Base-by-base conservation (phyloP, 2,797 vertebrate species). In the Lagocephalus sceleratus region DNA sequence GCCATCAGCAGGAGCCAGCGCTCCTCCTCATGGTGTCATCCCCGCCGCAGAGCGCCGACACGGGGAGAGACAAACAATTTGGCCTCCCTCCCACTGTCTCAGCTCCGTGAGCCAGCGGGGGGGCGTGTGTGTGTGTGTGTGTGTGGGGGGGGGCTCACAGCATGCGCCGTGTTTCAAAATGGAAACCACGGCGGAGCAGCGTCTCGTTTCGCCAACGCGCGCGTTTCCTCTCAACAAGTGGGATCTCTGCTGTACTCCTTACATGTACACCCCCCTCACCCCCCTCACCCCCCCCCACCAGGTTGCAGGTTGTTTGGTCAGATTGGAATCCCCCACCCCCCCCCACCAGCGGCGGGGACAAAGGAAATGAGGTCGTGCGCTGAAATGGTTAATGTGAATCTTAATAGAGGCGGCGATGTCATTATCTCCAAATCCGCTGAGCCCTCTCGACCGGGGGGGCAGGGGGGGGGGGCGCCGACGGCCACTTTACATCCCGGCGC, bases 381-480 rank as follows among this genome's bases (percentile, higher is more conserved):
- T 69, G 80, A 86, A 81, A 87, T 71, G 72, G 82, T 85, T 84
- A 85, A 88, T 85, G 75, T 76, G 81, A 88, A 88, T 85, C 81
- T 87, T 85, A 88, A 85, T 84, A 76, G 80, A 68, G 73, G 75
- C 71, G 65, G 72, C 74, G 61, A 79, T 86, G 82, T 88, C 85
- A 87, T 88, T 87, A 88, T 86, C 80, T 87, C 73, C 67, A 84
- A 85, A 87, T 85, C 86, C 74, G 62, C 67, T 77, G 86, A 88
- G 82, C 76, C 77, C 78, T 76, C 83, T 86, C 77, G 66, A 85
- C 68, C 60, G 51, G 76, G 74, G 77, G 32, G 32, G 6, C 32
- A 12, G 6, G 32, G n/a, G n/a, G 79, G 81, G 59, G 78, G 53
- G 25, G 64, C 39, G 61, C 71, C 47, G 56, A 76, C 56, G 76